phyloP scores from a whole-genome alignment of 92 coral and sea anemone species.

The Bergia puertoricense region DNA sequence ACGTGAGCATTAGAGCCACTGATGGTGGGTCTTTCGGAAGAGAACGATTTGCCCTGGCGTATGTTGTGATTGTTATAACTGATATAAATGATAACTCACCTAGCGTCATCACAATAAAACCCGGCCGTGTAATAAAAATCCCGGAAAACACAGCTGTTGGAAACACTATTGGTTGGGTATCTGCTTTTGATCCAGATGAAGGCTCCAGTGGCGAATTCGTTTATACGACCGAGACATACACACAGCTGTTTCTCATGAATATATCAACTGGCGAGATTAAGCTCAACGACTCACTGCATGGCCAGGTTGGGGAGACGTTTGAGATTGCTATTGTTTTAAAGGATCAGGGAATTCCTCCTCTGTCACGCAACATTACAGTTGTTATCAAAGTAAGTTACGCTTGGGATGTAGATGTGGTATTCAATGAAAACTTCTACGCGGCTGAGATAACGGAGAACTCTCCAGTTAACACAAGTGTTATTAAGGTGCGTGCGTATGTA shows the following conservation, averaged over 20 bases:
- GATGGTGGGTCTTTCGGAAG: constrained; percentile 61
- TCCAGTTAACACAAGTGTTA: constrained; percentile 46
- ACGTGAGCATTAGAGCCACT: constrained; percentile 55
- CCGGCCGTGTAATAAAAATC: constrained; percentile 43
- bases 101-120: constrained; percentile 32
- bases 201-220: constrained; percentile 44
- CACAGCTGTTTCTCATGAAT: constrained; percentile 37
- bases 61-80: constrained; percentile 19
- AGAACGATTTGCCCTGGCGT: constrained; percentile 42
- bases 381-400: constrained; percentile 50
- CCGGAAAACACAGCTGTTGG: constrained; percentile 54
- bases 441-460: constrained; percentile 54
- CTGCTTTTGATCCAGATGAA: constrained; percentile 53
- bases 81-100: constrained; percentile 63
- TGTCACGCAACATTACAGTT: constrained; percentile 42
- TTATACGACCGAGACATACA: neutral
- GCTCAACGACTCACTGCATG: constrained; percentile 52
- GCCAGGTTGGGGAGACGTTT: constrained; percentile 46
- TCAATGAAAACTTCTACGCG: constrained; percentile 28
- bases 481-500: constrained; percentile 40
- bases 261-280: constrained; percentile 47
- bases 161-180: constrained; percentile 34
- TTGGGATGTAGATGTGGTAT: constrained; percentile 50
- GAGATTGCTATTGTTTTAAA: constrained; percentile 36
- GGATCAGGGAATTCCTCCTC: constrained; percentile 42